Conservation (phyloP, 2,888 invertebrate species). For the Nomada fucata region DNA sequence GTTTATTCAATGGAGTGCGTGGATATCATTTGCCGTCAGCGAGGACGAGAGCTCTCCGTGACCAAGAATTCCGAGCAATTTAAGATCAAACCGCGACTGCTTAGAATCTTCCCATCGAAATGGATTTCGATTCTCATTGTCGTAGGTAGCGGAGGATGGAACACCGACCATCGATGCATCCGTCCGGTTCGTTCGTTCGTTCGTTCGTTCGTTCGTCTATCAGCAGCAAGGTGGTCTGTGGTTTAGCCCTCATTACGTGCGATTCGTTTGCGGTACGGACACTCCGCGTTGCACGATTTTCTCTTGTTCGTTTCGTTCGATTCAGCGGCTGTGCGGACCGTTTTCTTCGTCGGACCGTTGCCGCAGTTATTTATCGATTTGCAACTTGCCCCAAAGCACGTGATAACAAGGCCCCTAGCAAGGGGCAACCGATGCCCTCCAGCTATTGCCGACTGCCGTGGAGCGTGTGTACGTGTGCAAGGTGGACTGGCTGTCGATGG, state of each 20-base stretch:
- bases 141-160: slow-evolving; percentile 8
- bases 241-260: slow-evolving; percentile 77
- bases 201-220: slow-evolving; percentile 41
- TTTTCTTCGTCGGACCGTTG: slow-evolving; percentile 56
- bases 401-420: slow-evolving; percentile 69
- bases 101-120: slow-evolving; percentile 31
- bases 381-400: slow-evolving; percentile 68
- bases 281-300: slow-evolving; percentile 62
- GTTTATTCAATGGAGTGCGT: background rate
- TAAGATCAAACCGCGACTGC: background rate
- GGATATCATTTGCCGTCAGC: slow-evolving; percentile 7
- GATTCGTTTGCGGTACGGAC: slow-evolving; percentile 75
- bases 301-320: slow-evolving; percentile 59
- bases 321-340: slow-evolving; percentile 29
- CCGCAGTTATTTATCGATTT: slow-evolving; percentile 73
- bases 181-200: background rate
- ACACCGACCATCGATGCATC: slow-evolving; percentile 30
- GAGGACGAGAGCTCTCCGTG: background rate
- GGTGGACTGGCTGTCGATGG: background rate
- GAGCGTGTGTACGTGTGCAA: background rate
- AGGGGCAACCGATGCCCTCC: slow-evolving; percentile 48
- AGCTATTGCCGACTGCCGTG: slow-evolving; percentile 58
- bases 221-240: slow-evolving; percentile 66
- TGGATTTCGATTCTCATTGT: slow-evolving; percentile 53
- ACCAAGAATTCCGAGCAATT: background rate